A percentile compares a stretch with the other conserved stretches of the same genome.
Evolutionary conservation across 1,140 invertebrate genomes (phyloP).

Genomic region (Sinella curviseta): DNA sequence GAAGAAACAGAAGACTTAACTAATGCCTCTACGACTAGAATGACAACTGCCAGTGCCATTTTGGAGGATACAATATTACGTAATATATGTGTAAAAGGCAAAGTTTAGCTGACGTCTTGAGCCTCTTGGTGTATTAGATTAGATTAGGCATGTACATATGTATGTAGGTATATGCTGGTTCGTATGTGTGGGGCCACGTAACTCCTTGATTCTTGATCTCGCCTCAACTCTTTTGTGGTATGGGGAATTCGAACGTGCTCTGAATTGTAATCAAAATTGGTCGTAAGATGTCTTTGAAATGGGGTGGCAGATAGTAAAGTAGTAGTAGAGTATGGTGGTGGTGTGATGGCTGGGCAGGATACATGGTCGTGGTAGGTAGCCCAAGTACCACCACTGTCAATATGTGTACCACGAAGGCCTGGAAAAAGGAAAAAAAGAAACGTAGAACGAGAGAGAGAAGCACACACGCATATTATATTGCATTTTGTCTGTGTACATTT

Average conservation of each 20-base stretch:
- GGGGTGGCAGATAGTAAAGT: no score
- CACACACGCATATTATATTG: neutral
- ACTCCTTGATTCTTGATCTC: constrained; percentile 26
- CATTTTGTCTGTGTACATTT: constrained; percentile 1
- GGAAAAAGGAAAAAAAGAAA: no score
- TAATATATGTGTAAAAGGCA: neutral
- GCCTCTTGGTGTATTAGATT: no score
- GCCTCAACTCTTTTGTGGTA: constrained; percentile 25
- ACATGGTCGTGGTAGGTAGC: no score
- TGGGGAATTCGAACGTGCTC: constrained; percentile 17
- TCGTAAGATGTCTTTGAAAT: constrained; percentile 14
- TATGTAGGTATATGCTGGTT: neutral
- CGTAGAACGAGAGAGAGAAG: no score
- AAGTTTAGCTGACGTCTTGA: neutral
- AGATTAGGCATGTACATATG: neutral
- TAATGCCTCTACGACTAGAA: neutral
- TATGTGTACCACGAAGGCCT: no score
- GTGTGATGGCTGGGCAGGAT: no score
- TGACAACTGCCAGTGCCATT: neutral
- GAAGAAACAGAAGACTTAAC: neutral
- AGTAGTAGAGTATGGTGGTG: no score
- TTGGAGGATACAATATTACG: neutral
- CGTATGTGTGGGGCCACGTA: constrained; percentile 19
- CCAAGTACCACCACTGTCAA: no score
- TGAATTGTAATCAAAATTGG: constrained; percentile 22